Base-by-base conservation (phyloP, 2,888 invertebrate species). In the Hypena proboscidalis region DNA sequence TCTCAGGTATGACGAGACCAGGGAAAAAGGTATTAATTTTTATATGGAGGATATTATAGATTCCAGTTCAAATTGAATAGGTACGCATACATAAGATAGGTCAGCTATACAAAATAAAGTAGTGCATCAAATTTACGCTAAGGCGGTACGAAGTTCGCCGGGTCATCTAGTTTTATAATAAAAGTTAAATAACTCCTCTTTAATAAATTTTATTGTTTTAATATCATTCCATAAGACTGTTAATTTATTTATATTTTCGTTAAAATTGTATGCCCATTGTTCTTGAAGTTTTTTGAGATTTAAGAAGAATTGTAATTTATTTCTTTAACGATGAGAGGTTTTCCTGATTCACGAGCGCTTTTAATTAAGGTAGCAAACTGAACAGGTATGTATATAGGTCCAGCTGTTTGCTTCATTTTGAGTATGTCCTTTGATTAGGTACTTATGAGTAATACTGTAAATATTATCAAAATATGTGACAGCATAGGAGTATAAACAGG, bases 351-450 rank as follows among this genome's bases (percentile, higher is more conserved):
- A 1, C 32, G 19, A 15, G 33, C 30, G n/a, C 27, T 40, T 40
- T 33, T 40, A 15, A 40, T 49, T 32, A 32, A 32, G 19, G 22
- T 22, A 22, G 22, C 22, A 22, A 22, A 22, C 9, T 22, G 22
- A 8, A 22, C 8, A 13, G 67, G 64, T 23, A 37, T 48, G 38
- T 67, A 66, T 38, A 65, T 61, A 10, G 64, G 59, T 29, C 53
- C 61, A 21, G 64, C 51, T 34, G 7, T 34, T 25, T 1, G 15
- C 22, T 34, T 34, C 34, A 34, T 34, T 34, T 10, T 34, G 34
- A 1, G 34, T 34, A 7, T 34, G 34, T 1, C 34, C 34, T 17
- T 34, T 34, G 1, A 34, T 25, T 17, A 34, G 6, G n/a, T 34
- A 25, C 7, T 34, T 33, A 5, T 33, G 33, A 5, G 33, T 33